A percentile compares a stretch with the other conserved stretches of the same genome.
Evolutionary conservation across 2,113 vertebrate genomes (phyloP).

Genomic region (Poeciliopsis retropinna): DNA sequence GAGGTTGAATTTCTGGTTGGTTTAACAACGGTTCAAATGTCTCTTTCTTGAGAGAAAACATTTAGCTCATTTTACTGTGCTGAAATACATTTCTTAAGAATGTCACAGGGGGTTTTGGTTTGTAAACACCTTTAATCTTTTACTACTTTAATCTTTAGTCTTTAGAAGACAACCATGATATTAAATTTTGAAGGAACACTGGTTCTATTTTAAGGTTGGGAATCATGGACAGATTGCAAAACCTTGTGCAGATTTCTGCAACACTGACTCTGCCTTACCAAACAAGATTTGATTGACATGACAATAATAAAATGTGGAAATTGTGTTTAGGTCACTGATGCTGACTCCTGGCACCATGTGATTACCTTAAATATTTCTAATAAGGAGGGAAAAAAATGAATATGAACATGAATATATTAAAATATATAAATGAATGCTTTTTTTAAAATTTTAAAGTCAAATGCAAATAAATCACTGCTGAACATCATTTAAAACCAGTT

Average conservation of each 20-base stretch:
- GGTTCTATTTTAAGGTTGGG: slow-evolving; percentile 2
- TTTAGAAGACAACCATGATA: neutral
- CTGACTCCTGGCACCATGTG: neutral
- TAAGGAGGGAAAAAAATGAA: neutral
- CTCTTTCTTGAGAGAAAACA: neutral
- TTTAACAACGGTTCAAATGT: slow-evolving; percentile 17
- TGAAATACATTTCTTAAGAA: neutral
- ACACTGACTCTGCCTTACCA: neutral
- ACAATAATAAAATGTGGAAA: neutral
- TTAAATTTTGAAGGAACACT: neutral
- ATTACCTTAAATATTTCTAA: neutral
- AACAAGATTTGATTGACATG: slow-evolving; percentile 10
- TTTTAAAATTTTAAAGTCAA: neutral
- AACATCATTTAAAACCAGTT: neutral
- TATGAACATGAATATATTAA: neutral
- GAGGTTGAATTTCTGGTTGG: neutral
- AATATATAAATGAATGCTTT: neutral
- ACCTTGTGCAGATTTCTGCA: neutral
- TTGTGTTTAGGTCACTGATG: neutral
- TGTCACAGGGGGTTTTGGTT: neutral
- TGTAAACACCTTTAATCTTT: neutral
- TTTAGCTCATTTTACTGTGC: neutral
- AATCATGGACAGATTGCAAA: neutral
- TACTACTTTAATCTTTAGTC: neutral
- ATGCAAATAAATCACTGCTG: neutral